Conservation (phyloP, 1,140 invertebrate genomes). For the Chymomyza costata region DNA sequence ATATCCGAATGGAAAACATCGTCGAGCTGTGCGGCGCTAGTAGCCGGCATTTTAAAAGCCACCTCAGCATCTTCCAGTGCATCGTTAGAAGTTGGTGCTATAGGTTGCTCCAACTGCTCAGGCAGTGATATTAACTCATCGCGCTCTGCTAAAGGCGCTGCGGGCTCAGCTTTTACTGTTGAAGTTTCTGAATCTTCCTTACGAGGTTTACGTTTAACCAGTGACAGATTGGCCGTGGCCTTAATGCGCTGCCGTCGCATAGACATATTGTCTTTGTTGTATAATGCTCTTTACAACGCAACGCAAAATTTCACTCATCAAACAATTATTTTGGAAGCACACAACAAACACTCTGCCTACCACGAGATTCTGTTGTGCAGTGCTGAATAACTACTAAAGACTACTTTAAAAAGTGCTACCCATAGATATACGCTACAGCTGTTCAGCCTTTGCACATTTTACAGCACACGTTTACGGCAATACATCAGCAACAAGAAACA, state of each 20-base stretch:
- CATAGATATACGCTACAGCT: no score
- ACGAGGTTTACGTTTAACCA: constrained; percentile 57
- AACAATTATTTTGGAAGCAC: constrained; percentile 5
- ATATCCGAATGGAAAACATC: constrained; percentile 58
- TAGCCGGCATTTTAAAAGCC: constrained; percentile 58
- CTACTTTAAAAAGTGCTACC: no score
- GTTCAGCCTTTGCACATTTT: constrained; percentile 7
- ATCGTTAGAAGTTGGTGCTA: no score
- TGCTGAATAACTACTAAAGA: constrained; percentile 7
- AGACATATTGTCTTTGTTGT: constrained; percentile 44
- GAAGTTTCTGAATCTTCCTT: constrained; percentile 35
- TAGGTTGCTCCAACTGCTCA: constrained; percentile 23
- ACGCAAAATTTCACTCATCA: constrained; percentile 40
- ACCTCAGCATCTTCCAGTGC: constrained; percentile 24
- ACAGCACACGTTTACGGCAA: constrained; percentile 19
- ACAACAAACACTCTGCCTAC: neutral
- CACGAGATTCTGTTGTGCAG: constrained; percentile 3
- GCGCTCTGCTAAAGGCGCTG: constrained; percentile 12
- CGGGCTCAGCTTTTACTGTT: constrained; percentile 3
- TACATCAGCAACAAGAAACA: constrained; percentile 28
- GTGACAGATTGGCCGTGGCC: constrained; percentile 74
- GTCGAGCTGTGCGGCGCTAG: constrained; percentile 33
- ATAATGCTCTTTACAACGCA: constrained; percentile 9
- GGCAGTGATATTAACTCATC: constrained; percentile 5
- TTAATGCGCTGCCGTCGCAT: constrained; percentile 77